phyloP scores from a whole-genome alignment of 2,113 vertebrate species.

The Copsychus sechellarum region DNA sequence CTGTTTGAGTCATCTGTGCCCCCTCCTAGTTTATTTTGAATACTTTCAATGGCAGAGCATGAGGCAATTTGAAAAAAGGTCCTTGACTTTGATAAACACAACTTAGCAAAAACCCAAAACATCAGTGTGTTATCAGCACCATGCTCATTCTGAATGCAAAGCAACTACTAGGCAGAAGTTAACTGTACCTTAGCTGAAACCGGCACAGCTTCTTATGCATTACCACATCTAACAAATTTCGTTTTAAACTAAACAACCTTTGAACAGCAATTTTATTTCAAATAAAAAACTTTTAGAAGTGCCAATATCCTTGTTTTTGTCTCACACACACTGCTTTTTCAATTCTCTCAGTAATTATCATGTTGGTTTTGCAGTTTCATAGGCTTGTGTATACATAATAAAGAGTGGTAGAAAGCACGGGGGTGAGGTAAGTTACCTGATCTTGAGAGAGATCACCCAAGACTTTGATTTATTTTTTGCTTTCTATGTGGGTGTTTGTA shows the following conservation, averaged over 20 bases:
- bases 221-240: neutral
- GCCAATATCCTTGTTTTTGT: neutral
- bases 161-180: neutral
- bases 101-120: neutral
- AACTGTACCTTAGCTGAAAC: neutral
- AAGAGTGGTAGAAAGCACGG: neutral
- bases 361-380: neutral
- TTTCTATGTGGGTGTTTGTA: neutral
- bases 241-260: neutral
- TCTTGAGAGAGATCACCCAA: neutral
- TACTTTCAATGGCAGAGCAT: neutral
- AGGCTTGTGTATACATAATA: neutral
- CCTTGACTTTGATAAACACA: neutral
- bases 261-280: neutral
- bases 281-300: neutral
- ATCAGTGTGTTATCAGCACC: neutral
- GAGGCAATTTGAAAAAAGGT: neutral
- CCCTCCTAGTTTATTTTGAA: neutral
- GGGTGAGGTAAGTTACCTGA: neutral
- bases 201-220: neutral
- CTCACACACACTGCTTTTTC: neutral
- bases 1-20: fast-evolving
- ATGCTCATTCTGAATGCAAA: neutral
- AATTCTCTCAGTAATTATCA: neutral
- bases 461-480: neutral